phyloP scores from a whole-genome alignment of 2,888 invertebrate genomes.

The Volucella inanis region DNA sequence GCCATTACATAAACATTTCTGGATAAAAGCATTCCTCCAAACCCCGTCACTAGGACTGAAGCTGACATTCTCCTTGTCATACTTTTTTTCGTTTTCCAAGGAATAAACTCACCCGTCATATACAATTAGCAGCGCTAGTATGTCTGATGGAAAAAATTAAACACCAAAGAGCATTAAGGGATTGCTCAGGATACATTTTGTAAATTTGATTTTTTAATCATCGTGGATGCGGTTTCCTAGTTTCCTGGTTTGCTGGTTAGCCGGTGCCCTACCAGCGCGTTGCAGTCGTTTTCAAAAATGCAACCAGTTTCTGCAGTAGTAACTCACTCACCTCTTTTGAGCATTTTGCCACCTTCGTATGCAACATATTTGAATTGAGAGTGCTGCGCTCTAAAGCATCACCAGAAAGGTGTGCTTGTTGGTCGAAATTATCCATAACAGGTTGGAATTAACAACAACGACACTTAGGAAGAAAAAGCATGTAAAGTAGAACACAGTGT shows the following conservation, averaged over 20 bases:
- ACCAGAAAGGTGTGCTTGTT: slow-evolving; percentile 12
- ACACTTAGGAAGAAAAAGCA: slow-evolving; percentile 58
- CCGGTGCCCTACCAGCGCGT: slow-evolving; percentile 13
- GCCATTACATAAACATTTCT: not conserved
- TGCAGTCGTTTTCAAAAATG: slow-evolving; percentile 24
- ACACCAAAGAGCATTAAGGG: not conserved
- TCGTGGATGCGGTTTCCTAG: not conserved
- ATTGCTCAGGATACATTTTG: slow-evolving; percentile 8
- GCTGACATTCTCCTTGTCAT: not conserved
- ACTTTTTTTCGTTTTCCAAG: not conserved
- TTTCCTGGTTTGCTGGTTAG: not conserved
- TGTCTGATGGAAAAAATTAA: not conserved
- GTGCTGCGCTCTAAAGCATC: slow-evolving; percentile 1
- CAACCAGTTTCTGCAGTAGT: slow-evolving; percentile 38
- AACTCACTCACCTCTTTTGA: not conserved
- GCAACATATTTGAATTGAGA: slow-evolving; percentile 49
- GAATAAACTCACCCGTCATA: not conserved
- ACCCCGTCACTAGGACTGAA: not conserved
- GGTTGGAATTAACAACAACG: slow-evolving; percentile 54
- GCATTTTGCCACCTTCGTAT: slow-evolving; percentile 36
- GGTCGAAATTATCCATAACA: slow-evolving; percentile 40
- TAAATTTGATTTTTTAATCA: slow-evolving; percentile 30
- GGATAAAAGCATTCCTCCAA: not conserved
- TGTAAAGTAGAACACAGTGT: slow-evolving; percentile 62
- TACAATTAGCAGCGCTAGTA: not conserved